Evolutionary conservation across 1,140 invertebrate species (phyloP).

Genomic region (Dinoponera quadriceps): DNA sequence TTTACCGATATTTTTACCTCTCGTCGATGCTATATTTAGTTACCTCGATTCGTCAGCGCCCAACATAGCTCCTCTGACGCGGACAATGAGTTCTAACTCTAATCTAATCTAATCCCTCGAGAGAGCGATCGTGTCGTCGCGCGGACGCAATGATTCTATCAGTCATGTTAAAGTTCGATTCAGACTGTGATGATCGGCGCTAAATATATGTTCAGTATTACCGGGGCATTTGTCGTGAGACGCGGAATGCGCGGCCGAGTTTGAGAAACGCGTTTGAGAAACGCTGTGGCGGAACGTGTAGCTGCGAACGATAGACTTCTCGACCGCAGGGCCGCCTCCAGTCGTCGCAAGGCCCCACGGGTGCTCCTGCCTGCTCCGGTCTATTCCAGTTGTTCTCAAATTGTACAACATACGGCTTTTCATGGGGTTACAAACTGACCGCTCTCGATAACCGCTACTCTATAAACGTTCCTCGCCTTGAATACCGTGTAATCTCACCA

Average conservation of each 20-base stretch:
- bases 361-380: background rate
- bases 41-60: background rate
- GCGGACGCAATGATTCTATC: background rate
- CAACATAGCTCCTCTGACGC: background rate
- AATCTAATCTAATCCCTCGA: background rate
- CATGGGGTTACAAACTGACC: background rate
- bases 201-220: background rate
- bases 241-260: too few relatives aligned
- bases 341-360: background rate
- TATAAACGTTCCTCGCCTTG: background rate
- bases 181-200: background rate
- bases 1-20: background rate
- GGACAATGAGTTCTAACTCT: background rate
- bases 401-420: background rate
- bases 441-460: too few relatives aligned
- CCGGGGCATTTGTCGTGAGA: too few relatives aligned
- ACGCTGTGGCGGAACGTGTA: slow-evolving; percentile 41
- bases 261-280: slow-evolving; percentile 30
- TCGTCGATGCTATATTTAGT: background rate
- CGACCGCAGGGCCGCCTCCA: slow-evolving; percentile 48
- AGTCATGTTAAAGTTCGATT: background rate
- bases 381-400: background rate
- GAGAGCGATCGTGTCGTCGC: background rate
- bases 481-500: slow-evolving; percentile 39
- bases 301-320: slow-evolving; percentile 55